Base-by-base conservation (phyloP, 2,113 vertebrate species). In the Uropsilus gracilis region DNA sequence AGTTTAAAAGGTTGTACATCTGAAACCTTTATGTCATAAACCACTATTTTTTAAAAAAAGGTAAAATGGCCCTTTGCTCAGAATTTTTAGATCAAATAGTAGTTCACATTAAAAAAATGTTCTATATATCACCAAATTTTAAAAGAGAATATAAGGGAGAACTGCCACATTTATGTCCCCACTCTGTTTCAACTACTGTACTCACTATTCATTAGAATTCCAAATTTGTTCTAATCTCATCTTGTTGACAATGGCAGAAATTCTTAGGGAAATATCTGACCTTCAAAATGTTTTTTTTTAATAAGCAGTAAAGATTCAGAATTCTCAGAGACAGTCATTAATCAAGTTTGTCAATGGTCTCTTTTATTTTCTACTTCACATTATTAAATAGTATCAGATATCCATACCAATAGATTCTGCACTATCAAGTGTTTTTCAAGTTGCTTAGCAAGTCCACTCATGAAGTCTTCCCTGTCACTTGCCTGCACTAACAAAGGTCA, bases 81-180 rank as follows among this genome's bases (percentile, higher is more conserved):
- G 57, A 59, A 59, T 59, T 59, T 59, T 10, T 26, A 59, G 5
- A 59, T 24, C 20, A 8, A 59, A 26, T 26, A 22, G 20, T 59
- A 59, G 20, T 59, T 20, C 20, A 59, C 57, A 59, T 59, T n/a
- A n/a, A n/a, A n/a, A n/a, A n/a, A n/a, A n/a, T n/a, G n/a, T n/a
- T n/a, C n/a, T n/a, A n/a, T n/a, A n/a, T n/a, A 34, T 16, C 9
- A 66, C 64, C 6, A 34, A 34, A 66, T 34, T 66, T 66, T 66
- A 5, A 66, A 66, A 30, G n/a, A n/a, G n/a, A n/a, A n/a, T n/a
- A n/a, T n/a, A n/a, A n/a, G 97, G 99, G 99, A 48, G 71, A 75
- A 75, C 30, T 17, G 46, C 14, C 1, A 6, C 34, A 48, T 46
- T 71, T 63, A 28, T 30, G 46, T 68, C 4, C 34, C 10, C n/a